Evolutionary conservation across 2,888 invertebrate species (phyloP), one percentile per base, ranked within the genome.

Genomic region (Drosophila subquinaria): DNA sequence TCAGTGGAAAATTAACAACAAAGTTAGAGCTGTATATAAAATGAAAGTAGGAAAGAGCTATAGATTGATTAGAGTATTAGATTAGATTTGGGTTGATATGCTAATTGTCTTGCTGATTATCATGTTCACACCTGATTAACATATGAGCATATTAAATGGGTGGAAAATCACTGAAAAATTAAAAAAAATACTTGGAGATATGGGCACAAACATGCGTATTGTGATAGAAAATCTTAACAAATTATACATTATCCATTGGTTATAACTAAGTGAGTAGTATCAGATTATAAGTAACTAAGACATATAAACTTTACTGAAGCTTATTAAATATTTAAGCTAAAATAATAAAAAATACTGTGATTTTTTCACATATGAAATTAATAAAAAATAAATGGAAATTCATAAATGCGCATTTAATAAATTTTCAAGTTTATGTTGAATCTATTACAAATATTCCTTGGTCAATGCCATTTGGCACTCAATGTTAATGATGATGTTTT

Each of bases 401-500:
- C 23, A 23, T 23, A 23, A 1, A 23, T 23, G 23, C 3, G 23
- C 23, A 23, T 23, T 73, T 59, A 48, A 59, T 47, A 67, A 62
- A 62, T 74, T 50, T 56, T 38, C 51, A 48, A 55, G 55, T 63
- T 75, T 50, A 59, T 62, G 47, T 65, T 38, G 45, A 53, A 64
- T 69, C 42, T 50, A 52, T 42, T 38, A 57, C 51, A 59, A 38
- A 59, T 52, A 52, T 60, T 38, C n/a, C 47, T 67, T 68, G 23
- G 52, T 43, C 72, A 77, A 73, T 76, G 71, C 73, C 70, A 57
- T 53, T 71, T 57, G 40, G 40, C 73, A 73, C 47, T 75, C 51
- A 61, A 51, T 38, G 15, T 69, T n/a, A n/a, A 10, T 38, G n/a
- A 23, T 61, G 51, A 53, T 61, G 48, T 55, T 61, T 47, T 5